A percentile compares a stretch with the other conserved stretches of the same genome.
phyloP scores from a whole-genome alignment of 2,113 vertebrate genomes.

The Marcusenius ussheri region DNA sequence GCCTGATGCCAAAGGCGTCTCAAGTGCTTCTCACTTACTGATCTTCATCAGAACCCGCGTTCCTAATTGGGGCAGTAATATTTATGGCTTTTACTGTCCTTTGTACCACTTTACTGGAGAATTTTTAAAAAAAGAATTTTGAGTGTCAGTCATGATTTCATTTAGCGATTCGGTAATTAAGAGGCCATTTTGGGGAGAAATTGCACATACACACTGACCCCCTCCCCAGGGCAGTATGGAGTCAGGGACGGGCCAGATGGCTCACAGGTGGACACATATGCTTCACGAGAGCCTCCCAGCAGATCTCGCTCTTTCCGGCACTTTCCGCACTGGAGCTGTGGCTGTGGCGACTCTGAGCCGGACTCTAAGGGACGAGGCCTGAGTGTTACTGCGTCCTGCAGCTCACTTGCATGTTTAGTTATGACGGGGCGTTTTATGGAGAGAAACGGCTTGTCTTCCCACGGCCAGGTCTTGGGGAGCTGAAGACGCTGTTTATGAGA shows the following conservation, averaged over 20 bases:
- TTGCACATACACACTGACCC: neutral
- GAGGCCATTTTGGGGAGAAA: neutral
- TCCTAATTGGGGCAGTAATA: neutral
- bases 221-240: neutral
- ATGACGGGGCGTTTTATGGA: neutral
- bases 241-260: neutral
- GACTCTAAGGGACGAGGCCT: neutral
- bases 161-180: neutral
- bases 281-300: neutral
- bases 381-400: neutral
- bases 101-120: neutral
- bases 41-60: neutral
- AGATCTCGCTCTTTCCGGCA: neutral
- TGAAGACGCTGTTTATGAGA: neutral
- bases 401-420: neutral
- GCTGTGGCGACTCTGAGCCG: neutral
- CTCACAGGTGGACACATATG: neutral
- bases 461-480: neutral
- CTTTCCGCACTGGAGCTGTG: neutral
- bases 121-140: neutral
- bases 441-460: neutral
- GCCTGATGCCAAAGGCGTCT: neutral
- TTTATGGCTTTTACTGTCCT: neutral
- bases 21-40: neutral
- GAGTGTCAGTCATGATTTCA: neutral